Percentiles rank a stretch among this genome's conserved stretches.
These are phyloP conservation scores for Pelochelys cantorii DNA, from an alignment of 2,797 vertebrate genomes.

Conservation along the genomic window DNA sequence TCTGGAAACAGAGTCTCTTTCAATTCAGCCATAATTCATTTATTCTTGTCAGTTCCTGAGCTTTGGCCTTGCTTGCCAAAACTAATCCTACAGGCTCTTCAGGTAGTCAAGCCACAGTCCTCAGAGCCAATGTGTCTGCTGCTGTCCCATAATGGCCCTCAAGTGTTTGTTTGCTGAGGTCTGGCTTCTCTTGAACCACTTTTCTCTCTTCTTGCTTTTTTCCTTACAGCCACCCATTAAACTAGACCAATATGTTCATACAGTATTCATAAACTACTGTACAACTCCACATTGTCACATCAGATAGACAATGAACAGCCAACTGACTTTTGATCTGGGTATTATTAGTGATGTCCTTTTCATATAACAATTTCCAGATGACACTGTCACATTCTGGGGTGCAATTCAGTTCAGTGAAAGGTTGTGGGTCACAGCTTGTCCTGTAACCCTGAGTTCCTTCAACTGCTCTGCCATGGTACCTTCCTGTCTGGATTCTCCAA, in stretches of 20 bases:
- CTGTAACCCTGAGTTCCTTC: too few species aligned
- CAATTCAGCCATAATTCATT: constrained; percentile 55
- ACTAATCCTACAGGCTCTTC: constrained; percentile 64
- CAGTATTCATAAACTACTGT: neutral
- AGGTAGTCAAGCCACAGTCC: constrained; percentile 60
- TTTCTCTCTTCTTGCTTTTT: constrained; percentile 55
- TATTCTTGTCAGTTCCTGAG: constrained; percentile 41
- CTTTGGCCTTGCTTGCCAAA: constrained; percentile 52
- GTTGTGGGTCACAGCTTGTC: too few species aligned
- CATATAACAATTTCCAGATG: neutral
- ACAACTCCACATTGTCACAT: neutral
- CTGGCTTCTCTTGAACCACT: constrained; percentile 45
- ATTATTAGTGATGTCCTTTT: neutral
- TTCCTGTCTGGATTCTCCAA: too few species aligned
- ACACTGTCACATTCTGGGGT: neutral
- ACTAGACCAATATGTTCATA: constrained; percentile 26
- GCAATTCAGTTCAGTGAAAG: too few species aligned
- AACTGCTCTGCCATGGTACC: too few species aligned
- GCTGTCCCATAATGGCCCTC: constrained; percentile 49
- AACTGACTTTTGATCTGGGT: neutral
- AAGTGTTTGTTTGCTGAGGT: neutral
- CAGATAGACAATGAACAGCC: accelerated
- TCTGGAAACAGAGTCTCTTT: constrained; percentile 66
- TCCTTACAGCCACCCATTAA: constrained; percentile 26
- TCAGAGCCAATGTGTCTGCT: constrained; percentile 59